Evolutionary conservation across 2,888 invertebrate species (phyloP).

Genomic region (Autographa gamma): DNA sequence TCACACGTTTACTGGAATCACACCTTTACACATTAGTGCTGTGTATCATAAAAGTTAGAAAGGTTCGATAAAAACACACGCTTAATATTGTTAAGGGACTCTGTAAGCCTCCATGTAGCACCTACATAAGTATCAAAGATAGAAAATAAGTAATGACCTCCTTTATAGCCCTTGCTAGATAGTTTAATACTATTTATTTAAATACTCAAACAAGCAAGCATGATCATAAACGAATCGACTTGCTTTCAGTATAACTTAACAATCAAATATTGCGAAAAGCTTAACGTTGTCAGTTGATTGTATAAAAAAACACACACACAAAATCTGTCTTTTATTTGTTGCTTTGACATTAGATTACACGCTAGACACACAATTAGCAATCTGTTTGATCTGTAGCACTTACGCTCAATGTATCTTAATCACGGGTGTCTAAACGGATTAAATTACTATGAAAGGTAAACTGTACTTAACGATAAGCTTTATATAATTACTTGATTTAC

Average conservation of each 20-base stretch:
- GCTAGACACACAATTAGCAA: background rate
- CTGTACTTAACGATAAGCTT: conserved; percentile 13
- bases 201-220: too few species aligned
- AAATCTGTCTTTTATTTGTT: background rate
- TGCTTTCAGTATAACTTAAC: too few species aligned
- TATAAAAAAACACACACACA: too few species aligned
- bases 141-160: too few species aligned
- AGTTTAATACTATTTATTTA: too few species aligned
- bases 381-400: background rate
- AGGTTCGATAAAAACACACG: background rate
- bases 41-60: background rate
- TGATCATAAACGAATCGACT: too few species aligned
- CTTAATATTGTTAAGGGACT: background rate
- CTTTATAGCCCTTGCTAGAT: too few species aligned
- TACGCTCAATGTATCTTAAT: background rate
- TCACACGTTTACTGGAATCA: background rate
- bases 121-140: too few species aligned
- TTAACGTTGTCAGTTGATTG: background rate
- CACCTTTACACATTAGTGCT: background rate
- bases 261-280: too few species aligned
- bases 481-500: conserved; percentile 17
- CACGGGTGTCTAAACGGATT: background rate
- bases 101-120: background rate
- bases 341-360: background rate
- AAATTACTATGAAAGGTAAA: background rate